Percentiles rank a stretch among this genome's conserved stretches.
These are phyloP conservation scores for Syrrhaptes paradoxus DNA, from an alignment of 2,113 vertebrate species.

Conservation along the genomic window DNA sequence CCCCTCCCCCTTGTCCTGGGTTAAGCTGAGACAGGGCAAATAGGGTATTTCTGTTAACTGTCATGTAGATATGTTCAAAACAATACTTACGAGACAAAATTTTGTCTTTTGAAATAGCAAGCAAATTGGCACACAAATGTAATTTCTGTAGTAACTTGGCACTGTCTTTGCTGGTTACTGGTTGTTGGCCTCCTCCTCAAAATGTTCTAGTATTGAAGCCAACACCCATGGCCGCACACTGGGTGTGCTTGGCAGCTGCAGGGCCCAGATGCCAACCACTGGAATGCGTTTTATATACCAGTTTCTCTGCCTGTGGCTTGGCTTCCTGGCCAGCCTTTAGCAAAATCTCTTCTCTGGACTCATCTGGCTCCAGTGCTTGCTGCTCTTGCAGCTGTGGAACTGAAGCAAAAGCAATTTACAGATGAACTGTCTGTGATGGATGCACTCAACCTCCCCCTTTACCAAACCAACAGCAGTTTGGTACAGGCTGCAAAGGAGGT, in stretches of 20 bases:
- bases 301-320: slow-evolving; percentile 64
- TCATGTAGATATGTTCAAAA: slow-evolving; percentile 16
- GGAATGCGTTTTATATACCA: slow-evolving; percentile 75
- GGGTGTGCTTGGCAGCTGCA: slow-evolving; percentile 71
- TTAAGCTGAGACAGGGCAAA: neutral
- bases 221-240: slow-evolving; percentile 68
- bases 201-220: slow-evolving; percentile 68
- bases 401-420: slow-evolving; percentile 42
- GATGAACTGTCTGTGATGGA: neutral
- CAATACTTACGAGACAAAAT: slow-evolving; percentile 50
- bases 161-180: slow-evolving; percentile 17
- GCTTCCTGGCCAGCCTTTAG: slow-evolving; percentile 47
- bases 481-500: too few species aligned
- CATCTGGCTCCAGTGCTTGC: neutral
- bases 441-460: too few species aligned
- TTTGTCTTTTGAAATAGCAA: slow-evolving; percentile 37
- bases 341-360: slow-evolving; percentile 41
- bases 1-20: neutral
- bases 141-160: slow-evolving; percentile 56
- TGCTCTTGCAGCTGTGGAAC: slow-evolving; percentile 46
- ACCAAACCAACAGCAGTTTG: too few species aligned
- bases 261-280: slow-evolving; percentile 76
- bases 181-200: slow-evolving; percentile 46
- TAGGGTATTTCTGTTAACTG: slow-evolving; percentile 45
- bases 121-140: slow-evolving; percentile 28